A percentile compares a stretch with the other conserved stretches of the same genome.
Evolutionary conservation across 2,113 vertebrate genomes (phyloP).

Genomic region (Salvelinus sp.): DNA sequence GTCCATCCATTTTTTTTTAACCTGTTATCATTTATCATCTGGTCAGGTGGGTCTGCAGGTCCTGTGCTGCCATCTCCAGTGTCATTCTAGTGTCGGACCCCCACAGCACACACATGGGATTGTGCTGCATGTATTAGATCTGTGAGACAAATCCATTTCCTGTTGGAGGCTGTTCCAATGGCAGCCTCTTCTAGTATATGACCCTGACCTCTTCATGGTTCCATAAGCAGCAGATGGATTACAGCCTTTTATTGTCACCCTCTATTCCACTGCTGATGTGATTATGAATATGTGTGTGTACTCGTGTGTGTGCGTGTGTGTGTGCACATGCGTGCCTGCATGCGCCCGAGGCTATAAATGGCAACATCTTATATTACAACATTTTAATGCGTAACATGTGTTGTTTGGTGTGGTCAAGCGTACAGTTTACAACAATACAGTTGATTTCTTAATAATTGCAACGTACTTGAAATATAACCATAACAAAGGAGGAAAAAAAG

Average conservation of each 20-base stretch:
- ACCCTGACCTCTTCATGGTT: slow-evolving; percentile 56
- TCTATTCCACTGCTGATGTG: slow-evolving; percentile 42
- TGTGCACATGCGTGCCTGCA: no score
- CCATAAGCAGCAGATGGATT: slow-evolving; percentile 56
- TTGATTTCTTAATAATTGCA: no score
- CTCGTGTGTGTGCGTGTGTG: neutral
- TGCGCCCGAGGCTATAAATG: no score
- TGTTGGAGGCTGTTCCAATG: slow-evolving; percentile 20
- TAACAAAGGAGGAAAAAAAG: no score
- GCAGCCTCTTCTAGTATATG: slow-evolving; percentile 19
- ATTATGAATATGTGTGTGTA: slow-evolving; percentile 27
- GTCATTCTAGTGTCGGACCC: neutral
- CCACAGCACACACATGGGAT: slow-evolving; percentile 19
- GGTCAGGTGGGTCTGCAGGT: neutral
- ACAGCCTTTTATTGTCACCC: slow-evolving; percentile 53
- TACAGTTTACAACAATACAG: no score
- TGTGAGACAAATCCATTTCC: slow-evolving; percentile 16
- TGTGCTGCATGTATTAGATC: slow-evolving; percentile 12
- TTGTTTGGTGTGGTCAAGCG: no score
- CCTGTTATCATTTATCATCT: slow-evolving; percentile 53
- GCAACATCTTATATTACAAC: no score
- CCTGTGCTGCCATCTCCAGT: slow-evolving; percentile 42
- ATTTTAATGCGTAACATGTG: no score
- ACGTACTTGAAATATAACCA: no score
- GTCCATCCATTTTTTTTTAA: neutral